phyloP scores from a whole-genome alignment of 2,113 vertebrate genomes.

The Brienomyrus longianalis region DNA sequence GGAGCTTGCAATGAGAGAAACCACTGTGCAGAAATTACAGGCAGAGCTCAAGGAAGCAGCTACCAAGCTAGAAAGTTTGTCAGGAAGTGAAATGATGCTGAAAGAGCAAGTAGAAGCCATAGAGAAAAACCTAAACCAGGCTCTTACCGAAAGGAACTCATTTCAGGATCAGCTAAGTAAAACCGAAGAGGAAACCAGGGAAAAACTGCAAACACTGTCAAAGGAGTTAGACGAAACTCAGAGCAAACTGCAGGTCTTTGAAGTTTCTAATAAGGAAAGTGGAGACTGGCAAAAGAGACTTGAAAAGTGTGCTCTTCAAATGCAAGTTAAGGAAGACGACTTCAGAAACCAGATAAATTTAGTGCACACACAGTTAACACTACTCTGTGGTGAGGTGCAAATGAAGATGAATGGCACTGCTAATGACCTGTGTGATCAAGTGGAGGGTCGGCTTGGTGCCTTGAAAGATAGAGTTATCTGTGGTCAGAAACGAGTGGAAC shows the following conservation, averaged over 20 bases:
- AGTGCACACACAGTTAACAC: slow-evolving; percentile 56
- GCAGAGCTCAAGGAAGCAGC: slow-evolving; percentile 68
- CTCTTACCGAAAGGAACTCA: slow-evolving; percentile 61
- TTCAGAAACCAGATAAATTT: slow-evolving; percentile 53
- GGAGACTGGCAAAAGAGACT: slow-evolving; percentile 63
- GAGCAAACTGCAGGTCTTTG: slow-evolving; percentile 57
- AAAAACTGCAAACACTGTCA: slow-evolving; percentile 53
- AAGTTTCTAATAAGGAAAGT: slow-evolving; percentile 59
- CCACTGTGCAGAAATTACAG: slow-evolving; percentile 68
- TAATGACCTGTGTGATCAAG: slow-evolving; percentile 62
- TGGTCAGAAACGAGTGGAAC: slow-evolving; percentile 55
- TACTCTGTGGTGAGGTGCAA: slow-evolving; percentile 57
- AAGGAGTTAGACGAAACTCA: slow-evolving; percentile 57
- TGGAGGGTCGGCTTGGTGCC: slow-evolving; percentile 51
- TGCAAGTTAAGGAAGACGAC: slow-evolving; percentile 59
- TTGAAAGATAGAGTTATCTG: slow-evolving; percentile 58
- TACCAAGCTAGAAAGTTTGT: slow-evolving; percentile 54
- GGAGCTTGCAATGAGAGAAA: slow-evolving; percentile 59
- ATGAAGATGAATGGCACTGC: slow-evolving; percentile 58
- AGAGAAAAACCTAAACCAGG: slow-evolving; percentile 65
- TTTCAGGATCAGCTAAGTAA: slow-evolving; percentile 65
- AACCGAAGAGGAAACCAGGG: slow-evolving; percentile 58
- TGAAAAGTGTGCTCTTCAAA: slow-evolving; percentile 53
- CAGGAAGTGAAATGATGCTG: slow-evolving; percentile 58
- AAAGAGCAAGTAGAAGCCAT: slow-evolving; percentile 67